Conservation (phyloP, 2,888 invertebrate species). For the Thymelicus acteon region DNA sequence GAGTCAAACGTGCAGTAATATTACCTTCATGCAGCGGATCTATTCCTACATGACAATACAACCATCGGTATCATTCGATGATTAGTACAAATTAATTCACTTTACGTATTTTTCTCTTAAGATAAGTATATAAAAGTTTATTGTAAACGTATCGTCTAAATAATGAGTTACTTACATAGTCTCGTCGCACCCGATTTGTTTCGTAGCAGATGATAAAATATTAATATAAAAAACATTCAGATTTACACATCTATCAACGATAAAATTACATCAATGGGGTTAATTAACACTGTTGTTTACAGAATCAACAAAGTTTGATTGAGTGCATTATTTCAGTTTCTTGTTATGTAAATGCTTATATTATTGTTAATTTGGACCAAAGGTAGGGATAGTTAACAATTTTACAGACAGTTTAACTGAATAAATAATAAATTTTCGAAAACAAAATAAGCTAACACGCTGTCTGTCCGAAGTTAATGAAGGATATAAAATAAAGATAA, state of each 20-base stretch:
- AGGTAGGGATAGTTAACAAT: not conserved
- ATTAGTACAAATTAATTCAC: conserved; percentile 56
- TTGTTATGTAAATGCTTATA: conserved; percentile 25
- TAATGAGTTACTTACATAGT: conserved; percentile 80
- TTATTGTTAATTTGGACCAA: conserved; percentile 12
- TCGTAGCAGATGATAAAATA: conserved; percentile 59
- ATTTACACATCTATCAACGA: conserved; percentile 43
- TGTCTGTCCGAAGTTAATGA: conserved; percentile 1
- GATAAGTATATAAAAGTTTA: conserved; percentile 59
- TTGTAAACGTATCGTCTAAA: conserved; percentile 68
- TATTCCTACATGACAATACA: conserved; percentile 55
- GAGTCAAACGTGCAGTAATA: conserved; percentile 61
- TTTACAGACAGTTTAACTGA: not conserved
- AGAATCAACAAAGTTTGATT: conserved; percentile 1
- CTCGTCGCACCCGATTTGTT: conserved; percentile 73
- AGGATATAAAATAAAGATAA: conserved; percentile 10
- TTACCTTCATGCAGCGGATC: conserved; percentile 74
- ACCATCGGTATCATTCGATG: conserved; percentile 74
- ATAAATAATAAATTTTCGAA: conserved; percentile 2
- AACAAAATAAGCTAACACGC: conserved; percentile 13
- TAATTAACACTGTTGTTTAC: conserved; percentile 21
- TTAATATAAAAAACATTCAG: conserved; percentile 53
- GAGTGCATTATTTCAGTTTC: conserved; percentile 20
- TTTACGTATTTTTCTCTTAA: conserved; percentile 62
- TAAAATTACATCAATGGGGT: conserved; percentile 32